Evolutionary conservation across 37 sponge, comb jelly and placozoan genomes (phyloP), one percentile per base, ranked within the genome.

Genomic region (Beroe forskalii): DNA sequence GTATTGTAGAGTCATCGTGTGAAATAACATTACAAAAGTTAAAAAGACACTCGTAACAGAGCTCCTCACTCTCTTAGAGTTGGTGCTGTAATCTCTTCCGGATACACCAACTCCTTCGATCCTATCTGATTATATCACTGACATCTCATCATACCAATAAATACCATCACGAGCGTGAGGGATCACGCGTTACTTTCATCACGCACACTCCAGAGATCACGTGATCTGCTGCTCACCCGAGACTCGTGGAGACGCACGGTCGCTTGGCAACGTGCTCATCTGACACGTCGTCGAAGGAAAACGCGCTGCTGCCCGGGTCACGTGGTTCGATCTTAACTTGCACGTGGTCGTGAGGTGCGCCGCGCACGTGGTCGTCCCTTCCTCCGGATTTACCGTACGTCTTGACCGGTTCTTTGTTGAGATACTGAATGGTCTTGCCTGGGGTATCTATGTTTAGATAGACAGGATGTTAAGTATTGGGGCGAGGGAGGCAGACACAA

Each of bases 321-420:
- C 86, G 44, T 42, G 86, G 86, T 25, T 80, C 86, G 1, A 80
- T 38, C 48, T 80, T 80, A 2, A 80, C 86, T 80, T 80, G 86
- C 55, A 80, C 86, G 55, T 80, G 44, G 0, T 44, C 55, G 39
- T 69, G 72, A 32, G 72, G 12, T 33, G 33, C 4, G 38, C 8
- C 37, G 12, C 55, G 55, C 12, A 12, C 55, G n/a, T n/a, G n/a
- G n/a, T n/a, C n/a, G n/a, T n/a, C n/a, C 9, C 66, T 24, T 14
- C 37, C 32, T 64, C 4, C 66, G 2, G 86, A 20, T 23, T 80
- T 80, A 24, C 86, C 30, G 86, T 80, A 80, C 37, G 86, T 80
- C 31, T 80, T 80, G 31, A 22, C 31, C 14, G 72, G 32, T 6
- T 80, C 86, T 27, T 80, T 80, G 55, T 80, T 80, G 4, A 80